Evolutionary conservation across 2,888 invertebrate genomes (phyloP).

Genomic region (Ophion ellenae): DNA sequence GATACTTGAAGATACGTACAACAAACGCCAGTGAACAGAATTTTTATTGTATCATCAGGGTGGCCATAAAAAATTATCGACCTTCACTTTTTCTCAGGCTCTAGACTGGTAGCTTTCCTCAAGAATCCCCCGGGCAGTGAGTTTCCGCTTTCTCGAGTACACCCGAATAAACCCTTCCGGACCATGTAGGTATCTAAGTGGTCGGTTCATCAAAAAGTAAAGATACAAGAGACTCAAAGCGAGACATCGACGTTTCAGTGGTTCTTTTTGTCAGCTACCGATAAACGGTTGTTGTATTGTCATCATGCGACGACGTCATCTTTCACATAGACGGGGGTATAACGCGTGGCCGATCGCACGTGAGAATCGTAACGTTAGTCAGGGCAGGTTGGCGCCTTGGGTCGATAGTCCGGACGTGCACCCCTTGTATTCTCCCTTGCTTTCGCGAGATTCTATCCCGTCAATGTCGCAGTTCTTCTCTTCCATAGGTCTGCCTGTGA

Average conservation of each 20-base stretch:
- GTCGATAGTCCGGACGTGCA: constrained; percentile 60
- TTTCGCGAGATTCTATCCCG: constrained; percentile 34
- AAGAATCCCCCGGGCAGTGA: too few species aligned
- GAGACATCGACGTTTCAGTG: constrained; percentile 4
- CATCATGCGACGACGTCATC: constrained; percentile 15
- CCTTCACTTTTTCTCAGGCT: too few species aligned
- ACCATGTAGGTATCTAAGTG: not conserved
- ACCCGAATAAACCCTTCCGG: too few species aligned
- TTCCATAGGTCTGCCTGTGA: not conserved
- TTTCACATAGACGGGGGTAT: constrained; percentile 27
- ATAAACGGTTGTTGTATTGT: not conserved
- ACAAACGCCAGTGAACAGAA: too few species aligned
- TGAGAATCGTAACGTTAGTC: constrained; percentile 51
- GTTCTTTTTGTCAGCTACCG: constrained; percentile 14
- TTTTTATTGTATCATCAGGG: too few species aligned
- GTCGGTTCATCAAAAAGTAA: not conserved
- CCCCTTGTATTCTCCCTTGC: constrained; percentile 33
- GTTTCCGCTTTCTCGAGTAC: too few species aligned
- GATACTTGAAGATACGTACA: too few species aligned
- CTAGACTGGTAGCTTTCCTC: too few species aligned
- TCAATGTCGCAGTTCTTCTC: constrained; percentile 12
- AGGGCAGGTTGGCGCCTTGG: constrained; percentile 53
- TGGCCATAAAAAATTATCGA: too few species aligned
- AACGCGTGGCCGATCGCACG: constrained; percentile 62
- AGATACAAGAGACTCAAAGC: not conserved